These are phyloP conservation scores for Syngnathus acus DNA, from an alignment of 2,797 vertebrate species.

Conservation along the genomic window DNA sequence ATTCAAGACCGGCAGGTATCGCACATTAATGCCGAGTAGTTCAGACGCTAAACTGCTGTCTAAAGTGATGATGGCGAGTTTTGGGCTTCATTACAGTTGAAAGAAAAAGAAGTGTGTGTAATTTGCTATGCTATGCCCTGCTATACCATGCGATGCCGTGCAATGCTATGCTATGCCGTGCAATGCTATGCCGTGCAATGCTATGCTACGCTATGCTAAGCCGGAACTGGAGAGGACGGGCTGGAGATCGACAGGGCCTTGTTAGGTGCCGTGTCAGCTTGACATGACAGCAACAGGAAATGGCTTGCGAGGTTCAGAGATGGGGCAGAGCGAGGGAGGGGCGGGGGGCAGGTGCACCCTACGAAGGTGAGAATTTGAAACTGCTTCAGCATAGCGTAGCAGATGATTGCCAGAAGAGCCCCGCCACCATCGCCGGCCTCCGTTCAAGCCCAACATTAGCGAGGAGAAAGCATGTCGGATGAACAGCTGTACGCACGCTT, in stretches of 20 bases:
- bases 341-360: slow-evolving; percentile 34
- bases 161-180: too few relatives aligned
- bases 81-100: slow-evolving; percentile 72
- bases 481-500: slow-evolving; percentile 56
- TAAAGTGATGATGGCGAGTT: not conserved
- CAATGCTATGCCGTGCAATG: too few relatives aligned
- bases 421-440: not conserved
- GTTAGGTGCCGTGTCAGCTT: slow-evolving; percentile 56
- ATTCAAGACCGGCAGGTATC: slow-evolving; percentile 28
- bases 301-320: slow-evolving; percentile 47
- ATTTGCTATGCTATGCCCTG: slow-evolving; percentile 18
- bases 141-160: too few relatives aligned
- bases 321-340: slow-evolving; percentile 29
- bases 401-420: slow-evolving; percentile 28
- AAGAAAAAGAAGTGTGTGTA: slow-evolving; percentile 44
- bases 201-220: slow-evolving; percentile 7
- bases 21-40: slow-evolving; percentile 33
- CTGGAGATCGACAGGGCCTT: slow-evolving; percentile 61
- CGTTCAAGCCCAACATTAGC: slow-evolving; percentile 29
- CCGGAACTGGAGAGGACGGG: slow-evolving; percentile 49
- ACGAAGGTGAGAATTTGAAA: slow-evolving; percentile 48
- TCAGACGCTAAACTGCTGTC: slow-evolving; percentile 59
- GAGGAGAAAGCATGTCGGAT: slow-evolving; percentile 48
- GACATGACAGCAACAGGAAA: slow-evolving; percentile 56
- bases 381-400: slow-evolving; percentile 15